Percentiles rank a stretch among this genome's conserved stretches.
These are phyloP conservation scores for Nomada ferruginata DNA, from an alignment of 2,888 invertebrate genomes.

Conservation along the genomic window DNA sequence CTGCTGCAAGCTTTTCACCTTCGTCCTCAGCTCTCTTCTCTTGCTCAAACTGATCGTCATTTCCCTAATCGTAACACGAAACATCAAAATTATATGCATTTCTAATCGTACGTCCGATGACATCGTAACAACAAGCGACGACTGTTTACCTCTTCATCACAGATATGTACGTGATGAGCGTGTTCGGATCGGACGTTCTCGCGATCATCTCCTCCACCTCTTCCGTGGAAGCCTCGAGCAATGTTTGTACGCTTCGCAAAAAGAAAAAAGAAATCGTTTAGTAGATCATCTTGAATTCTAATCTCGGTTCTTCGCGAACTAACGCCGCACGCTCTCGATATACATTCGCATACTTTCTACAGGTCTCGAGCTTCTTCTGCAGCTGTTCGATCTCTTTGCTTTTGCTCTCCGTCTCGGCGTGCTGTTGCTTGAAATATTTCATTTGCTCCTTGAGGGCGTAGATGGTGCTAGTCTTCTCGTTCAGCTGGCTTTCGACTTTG, in stretches of 20 bases:
- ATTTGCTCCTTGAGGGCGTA: constrained; percentile 86
- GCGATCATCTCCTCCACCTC: constrained; percentile 88
- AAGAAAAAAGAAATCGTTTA: constrained; percentile 10
- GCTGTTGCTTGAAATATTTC: constrained; percentile 84
- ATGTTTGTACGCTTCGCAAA: constrained; percentile 85
- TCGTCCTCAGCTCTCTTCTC: constrained; percentile 63
- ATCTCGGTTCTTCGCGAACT: neutral
- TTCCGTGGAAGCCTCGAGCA: constrained; percentile 86
- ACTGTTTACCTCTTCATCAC: constrained; percentile 65
- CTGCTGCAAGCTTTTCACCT: constrained; percentile 59
- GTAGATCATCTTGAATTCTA: too few relatives aligned
- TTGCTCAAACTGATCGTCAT: constrained; percentile 56
- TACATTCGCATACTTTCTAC: constrained; percentile 58
- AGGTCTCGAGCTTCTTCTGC: constrained; percentile 85
- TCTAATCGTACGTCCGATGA: too few relatives aligned
- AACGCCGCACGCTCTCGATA: neutral
- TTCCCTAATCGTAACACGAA: constrained; percentile 60
- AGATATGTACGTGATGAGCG: constrained; percentile 81
- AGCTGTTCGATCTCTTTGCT: constrained; percentile 86
- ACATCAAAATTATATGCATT: neutral
- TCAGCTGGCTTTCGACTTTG: constrained; percentile 72
- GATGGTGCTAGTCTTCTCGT: constrained; percentile 84
- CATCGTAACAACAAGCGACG: too few relatives aligned
- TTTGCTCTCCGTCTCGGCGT: constrained; percentile 83
- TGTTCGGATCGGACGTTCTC: constrained; percentile 86